A percentile compares a stretch with the other conserved stretches of the same genome.
Conservation (phyloP, 2,888 invertebrate genomes). For the Cheilosia grossa region DNA sequence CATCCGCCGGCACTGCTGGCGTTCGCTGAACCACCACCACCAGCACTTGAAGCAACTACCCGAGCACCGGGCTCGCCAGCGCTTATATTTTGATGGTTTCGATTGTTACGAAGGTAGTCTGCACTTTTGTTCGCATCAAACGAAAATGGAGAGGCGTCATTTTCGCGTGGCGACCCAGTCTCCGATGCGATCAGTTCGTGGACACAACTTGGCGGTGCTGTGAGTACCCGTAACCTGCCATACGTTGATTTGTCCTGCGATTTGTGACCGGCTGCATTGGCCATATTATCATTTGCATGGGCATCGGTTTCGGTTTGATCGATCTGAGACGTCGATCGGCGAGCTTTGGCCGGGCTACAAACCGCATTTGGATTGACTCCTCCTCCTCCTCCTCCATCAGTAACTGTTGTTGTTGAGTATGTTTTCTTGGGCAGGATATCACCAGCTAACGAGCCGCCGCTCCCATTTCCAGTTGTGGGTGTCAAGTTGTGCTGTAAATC, state of each 20-base stretch:
- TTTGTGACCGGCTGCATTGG: slow-evolving; percentile 62
- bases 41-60: slow-evolving; percentile 38
- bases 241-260: slow-evolving; percentile 87
- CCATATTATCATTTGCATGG: slow-evolving; percentile 68
- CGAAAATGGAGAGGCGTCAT: slow-evolving; percentile 78
- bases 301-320: slow-evolving; percentile 74
- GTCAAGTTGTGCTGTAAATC: slow-evolving; percentile 76
- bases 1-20: slow-evolving; percentile 66
- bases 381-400: slow-evolving; percentile 35
- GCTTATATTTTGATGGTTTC: slow-evolving; percentile 64
- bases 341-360: slow-evolving; percentile 74
- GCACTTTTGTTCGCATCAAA: slow-evolving; percentile 76
- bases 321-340: slow-evolving; percentile 76
- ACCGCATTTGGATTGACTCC: slow-evolving; percentile 44
- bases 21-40: slow-evolving; percentile 61
- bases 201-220: slow-evolving; percentile 86
- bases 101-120: slow-evolving; percentile 47
- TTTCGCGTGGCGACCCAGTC: slow-evolving; percentile 78
- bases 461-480: slow-evolving; percentile 44
- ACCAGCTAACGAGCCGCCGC: slow-evolving; percentile 56
- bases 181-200: slow-evolving; percentile 81
- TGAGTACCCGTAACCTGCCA: slow-evolving; percentile 89
- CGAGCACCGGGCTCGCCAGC: slow-evolving; percentile 50
- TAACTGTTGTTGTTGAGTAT: slow-evolving; percentile 53
- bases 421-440: slow-evolving; percentile 68